Percentiles rank a stretch among this genome's conserved stretches.
Conservation (phyloP, 2,888 invertebrate species). For the Patella pellucida region DNA sequence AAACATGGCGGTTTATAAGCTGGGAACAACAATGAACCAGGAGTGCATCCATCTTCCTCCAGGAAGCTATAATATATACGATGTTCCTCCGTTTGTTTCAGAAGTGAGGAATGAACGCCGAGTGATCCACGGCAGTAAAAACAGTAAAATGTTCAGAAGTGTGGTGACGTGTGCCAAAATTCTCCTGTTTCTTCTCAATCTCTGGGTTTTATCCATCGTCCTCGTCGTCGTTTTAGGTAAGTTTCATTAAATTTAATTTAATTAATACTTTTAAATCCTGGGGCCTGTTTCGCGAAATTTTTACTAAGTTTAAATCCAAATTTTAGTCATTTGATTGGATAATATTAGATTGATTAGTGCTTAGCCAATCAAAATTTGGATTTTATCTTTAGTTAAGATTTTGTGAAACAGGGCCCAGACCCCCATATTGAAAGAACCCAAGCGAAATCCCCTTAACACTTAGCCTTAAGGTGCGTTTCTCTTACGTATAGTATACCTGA, state of each 20-base stretch:
- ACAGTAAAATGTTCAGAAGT: constrained; percentile 18
- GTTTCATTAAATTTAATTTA: constrained; percentile 8
- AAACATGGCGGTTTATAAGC: neutral
- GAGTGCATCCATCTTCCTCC: neutral
- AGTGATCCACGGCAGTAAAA: neutral
- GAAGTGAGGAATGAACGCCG: neutral
- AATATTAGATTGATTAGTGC: too few relatives aligned
- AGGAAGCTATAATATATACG: neutral
- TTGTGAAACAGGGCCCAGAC: too few relatives aligned
- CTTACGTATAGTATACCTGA: too few relatives aligned
- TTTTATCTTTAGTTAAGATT: too few relatives aligned
- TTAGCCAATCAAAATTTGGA: too few relatives aligned
- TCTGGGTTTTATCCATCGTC: constrained; percentile 36
- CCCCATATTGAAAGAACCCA: too few relatives aligned
- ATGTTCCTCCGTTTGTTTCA: neutral
- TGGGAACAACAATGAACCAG: neutral
- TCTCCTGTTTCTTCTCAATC: constrained; percentile 28
- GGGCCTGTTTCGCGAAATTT: too few relatives aligned
- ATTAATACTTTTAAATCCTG: too few relatives aligned
- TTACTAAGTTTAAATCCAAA: too few relatives aligned
- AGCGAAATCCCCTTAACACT: too few relatives aligned
- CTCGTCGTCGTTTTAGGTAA: constrained; percentile 34
- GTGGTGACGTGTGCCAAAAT: constrained; percentile 25
- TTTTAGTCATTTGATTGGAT: too few relatives aligned
- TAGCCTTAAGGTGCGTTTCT: too few relatives aligned